Conservation (phyloP, 2,888 invertebrate species). For the Protodeltote pygarga region DNA sequence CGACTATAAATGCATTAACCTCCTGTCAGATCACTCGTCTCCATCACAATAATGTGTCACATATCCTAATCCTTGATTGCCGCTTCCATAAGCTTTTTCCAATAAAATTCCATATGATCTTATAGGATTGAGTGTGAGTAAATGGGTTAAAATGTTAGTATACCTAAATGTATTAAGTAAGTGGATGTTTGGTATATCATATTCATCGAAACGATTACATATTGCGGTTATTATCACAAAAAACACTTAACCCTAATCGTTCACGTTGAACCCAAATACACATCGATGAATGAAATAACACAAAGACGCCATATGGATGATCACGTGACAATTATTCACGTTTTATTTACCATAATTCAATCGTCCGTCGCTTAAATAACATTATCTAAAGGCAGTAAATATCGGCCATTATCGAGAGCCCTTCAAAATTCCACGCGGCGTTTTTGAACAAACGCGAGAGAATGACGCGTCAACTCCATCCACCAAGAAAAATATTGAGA, state of each 20-base stretch:
- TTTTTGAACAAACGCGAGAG: slow-evolving; percentile 78
- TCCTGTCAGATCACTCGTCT: slow-evolving; percentile 68
- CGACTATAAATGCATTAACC: slow-evolving; percentile 76
- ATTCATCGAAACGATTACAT: slow-evolving; percentile 1
- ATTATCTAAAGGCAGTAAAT: slow-evolving; percentile 84
- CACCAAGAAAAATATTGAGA: slow-evolving; percentile 86
- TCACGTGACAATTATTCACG: slow-evolving; percentile 67
- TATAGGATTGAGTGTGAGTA: slow-evolving; percentile 1
- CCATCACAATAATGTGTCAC: slow-evolving; percentile 59
- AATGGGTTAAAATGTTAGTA: slow-evolving; percentile 5
- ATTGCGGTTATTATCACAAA: slow-evolving; percentile 25
- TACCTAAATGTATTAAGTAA: no score
- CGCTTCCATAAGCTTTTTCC: slow-evolving; percentile 47
- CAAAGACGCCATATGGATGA: slow-evolving; percentile 35
- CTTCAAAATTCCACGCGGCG: slow-evolving; percentile 83
- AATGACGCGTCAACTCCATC: slow-evolving; percentile 83
- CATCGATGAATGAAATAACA: slow-evolving; percentile 36
- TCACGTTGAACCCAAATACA: slow-evolving; percentile 14
- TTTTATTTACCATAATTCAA: slow-evolving; percentile 77
- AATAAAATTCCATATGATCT: slow-evolving; percentile 36
- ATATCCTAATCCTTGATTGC: slow-evolving; percentile 57
- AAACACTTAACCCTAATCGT: slow-evolving; percentile 40
- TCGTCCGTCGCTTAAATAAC: slow-evolving; percentile 74
- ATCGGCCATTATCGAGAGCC: slow-evolving; percentile 82
- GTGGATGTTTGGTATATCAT: no score